Evolutionary conservation across 2,888 invertebrate genomes (phyloP), one percentile per base, ranked within the genome.

Genomic region (Mythimna pallens): DNA sequence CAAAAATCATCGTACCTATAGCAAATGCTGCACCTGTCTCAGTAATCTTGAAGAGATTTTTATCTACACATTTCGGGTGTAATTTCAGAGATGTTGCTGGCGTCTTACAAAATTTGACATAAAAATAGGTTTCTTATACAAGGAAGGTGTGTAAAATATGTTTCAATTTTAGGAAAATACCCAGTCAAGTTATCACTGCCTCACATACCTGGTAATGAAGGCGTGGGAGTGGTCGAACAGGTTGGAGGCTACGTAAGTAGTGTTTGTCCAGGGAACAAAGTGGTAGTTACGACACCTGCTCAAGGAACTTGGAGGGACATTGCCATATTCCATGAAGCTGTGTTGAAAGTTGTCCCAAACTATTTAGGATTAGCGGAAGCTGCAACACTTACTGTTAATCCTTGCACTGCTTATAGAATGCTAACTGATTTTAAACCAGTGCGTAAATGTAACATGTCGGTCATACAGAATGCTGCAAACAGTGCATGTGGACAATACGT

Each of bases 391-490:
- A 97, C 98, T 47, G 99, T 99, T 0, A 99, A 99, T 93, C 99
- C 99, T 0, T 98, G 98, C 86, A 99, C 99, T 0, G 99, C 99
- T 0, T 99, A 98, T 89, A 97, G 99, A 91, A 99, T 99, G 99
- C 95, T 99, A 4, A 97, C 97, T 87, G 99, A 99, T 94, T 99
- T 98, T 93, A 97, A 97, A n/a, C 85, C 94, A 36, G 93, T 99
- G 0, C 90, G 81, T 78, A 73, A 97, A 77, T 70, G 97, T 22
- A 98, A 98, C 0, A 98, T 98, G 90, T 97, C 98, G 47, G 97
- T 99, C 0, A 98, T 99, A 88, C 99, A 99, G 95, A 99, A 99
- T 95, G 99, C 99, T 62, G 99, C 98, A 0, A 99, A 99, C 92
- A 99, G 99, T 90, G 99, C 99, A 9, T 99, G 99, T 72, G 99